Conservation (phyloP, 23 tunicate species). For the Diplosoma virens region DNA sequence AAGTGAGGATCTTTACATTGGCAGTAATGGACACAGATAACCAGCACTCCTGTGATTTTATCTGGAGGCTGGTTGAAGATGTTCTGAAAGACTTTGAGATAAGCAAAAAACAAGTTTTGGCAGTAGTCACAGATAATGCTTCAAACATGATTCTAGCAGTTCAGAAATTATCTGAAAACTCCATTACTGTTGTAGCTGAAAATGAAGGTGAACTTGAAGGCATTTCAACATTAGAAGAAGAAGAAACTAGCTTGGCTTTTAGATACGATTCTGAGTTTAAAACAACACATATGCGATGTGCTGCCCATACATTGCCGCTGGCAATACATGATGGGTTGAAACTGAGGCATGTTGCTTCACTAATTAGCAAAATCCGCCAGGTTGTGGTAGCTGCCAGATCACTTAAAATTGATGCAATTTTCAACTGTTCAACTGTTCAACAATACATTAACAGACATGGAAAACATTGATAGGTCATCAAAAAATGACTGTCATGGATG, state of each 20-base stretch:
- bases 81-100: slow-evolving; percentile 22
- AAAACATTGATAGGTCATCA: not conserved
- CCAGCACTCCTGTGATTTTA: slow-evolving; percentile 25
- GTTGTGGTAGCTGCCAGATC: not conserved
- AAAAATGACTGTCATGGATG: not conserved
- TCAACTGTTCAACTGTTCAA: not conserved
- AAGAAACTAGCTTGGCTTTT: too few species aligned
- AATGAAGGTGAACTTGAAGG: slow-evolving; percentile 1
- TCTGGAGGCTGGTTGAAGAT: not conserved
- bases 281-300: too few species aligned
- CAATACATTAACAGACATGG: not conserved
- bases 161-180: not conserved
- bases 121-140: not conserved
- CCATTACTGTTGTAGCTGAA: not conserved
- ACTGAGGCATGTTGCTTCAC: not conserved
- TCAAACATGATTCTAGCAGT: too few species aligned
- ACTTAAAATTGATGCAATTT: not conserved
- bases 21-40: slow-evolving; percentile 20
- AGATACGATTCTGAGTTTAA: too few species aligned
- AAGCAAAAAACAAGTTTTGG: slow-evolving; percentile 2
- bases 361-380: not conserved
- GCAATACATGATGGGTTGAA: not conserved
- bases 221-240: too few species aligned
- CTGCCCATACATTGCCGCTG: not conserved
- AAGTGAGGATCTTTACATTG: too few species aligned